Conservation (phyloP, 1,140 invertebrate genomes). For the Drosophila pachea region DNA sequence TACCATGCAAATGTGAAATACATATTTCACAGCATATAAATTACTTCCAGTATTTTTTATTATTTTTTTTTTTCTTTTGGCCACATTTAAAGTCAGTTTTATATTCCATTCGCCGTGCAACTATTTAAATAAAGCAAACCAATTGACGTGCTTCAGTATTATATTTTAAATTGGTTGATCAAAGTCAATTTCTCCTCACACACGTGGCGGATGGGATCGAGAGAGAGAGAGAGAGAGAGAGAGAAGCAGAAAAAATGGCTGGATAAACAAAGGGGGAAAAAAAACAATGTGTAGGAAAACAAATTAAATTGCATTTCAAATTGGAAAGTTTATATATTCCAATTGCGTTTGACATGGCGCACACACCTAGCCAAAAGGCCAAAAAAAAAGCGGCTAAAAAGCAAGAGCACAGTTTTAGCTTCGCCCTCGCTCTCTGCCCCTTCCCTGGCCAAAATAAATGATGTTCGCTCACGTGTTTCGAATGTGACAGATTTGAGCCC, state of each 20-base stretch:
- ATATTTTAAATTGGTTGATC: constrained; percentile 56
- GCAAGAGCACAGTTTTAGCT: constrained; percentile 29
- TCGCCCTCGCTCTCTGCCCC: background rate
- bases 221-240: no score
- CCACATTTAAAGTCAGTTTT: no score
- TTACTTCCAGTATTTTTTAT: no score
- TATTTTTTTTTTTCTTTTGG: no score
- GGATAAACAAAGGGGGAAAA: constrained; percentile 15
- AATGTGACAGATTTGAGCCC: constrained; percentile 75
- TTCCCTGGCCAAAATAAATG: constrained; percentile 61
- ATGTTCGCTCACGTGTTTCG: constrained; percentile 70
- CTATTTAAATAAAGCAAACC: constrained; percentile 22
- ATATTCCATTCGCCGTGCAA: no score
- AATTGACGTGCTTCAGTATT: constrained; percentile 39
- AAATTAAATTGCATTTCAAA: constrained; percentile 62
- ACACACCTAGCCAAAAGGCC: constrained; percentile 51
- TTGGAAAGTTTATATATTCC: constrained; percentile 68
- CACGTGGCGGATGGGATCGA: no score
- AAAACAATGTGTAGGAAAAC: constrained; percentile 22
- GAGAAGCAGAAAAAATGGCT: constrained; percentile 12
- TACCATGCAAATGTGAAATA: no score
- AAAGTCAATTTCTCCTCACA: constrained; percentile 50
- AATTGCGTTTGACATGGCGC: constrained; percentile 58
- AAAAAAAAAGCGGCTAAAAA: constrained; percentile 49
- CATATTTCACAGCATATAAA: no score